Conservation (phyloP, 1,140 invertebrate species). For the Agrilus planipennis region DNA sequence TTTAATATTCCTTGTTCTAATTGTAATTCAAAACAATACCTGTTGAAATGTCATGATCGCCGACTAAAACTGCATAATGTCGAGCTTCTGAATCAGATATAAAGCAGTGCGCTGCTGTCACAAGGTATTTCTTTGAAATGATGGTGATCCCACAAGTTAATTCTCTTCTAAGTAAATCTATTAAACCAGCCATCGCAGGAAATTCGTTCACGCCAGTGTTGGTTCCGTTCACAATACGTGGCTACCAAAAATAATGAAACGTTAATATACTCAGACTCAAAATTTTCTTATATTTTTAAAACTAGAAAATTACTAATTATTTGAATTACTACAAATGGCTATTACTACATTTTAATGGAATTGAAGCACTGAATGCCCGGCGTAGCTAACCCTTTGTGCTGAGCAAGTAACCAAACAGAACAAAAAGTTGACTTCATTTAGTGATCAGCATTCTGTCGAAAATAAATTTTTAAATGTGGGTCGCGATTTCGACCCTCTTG, state of each 20-base stretch:
- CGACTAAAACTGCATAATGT: constrained; percentile 39
- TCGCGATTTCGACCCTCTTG: too few relatives aligned
- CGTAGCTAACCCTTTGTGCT: too few relatives aligned
- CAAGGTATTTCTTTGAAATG: constrained; percentile 44
- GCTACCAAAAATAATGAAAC: constrained; percentile 28
- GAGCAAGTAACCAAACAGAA: too few relatives aligned
- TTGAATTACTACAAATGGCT: too few relatives aligned
- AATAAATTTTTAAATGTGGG: too few relatives aligned
- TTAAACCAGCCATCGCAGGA: constrained; percentile 50
- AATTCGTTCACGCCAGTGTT: constrained; percentile 49
- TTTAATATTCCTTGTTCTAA: not conserved
- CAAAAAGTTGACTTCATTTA: too few relatives aligned
- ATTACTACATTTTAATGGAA: too few relatives aligned
- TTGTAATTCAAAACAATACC: constrained; percentile 12
- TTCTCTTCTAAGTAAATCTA: constrained; percentile 28
- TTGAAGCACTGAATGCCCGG: too few relatives aligned
- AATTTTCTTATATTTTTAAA: too few relatives aligned
- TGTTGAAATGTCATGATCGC: constrained; percentile 37
- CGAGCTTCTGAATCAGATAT: constrained; percentile 4
- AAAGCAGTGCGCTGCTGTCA: constrained; percentile 61
- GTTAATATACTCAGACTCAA: constrained; percentile 1
- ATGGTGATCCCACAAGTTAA: constrained; percentile 55
- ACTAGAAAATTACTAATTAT: too few relatives aligned
- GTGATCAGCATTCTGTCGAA: too few relatives aligned
- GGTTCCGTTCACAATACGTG: constrained; percentile 47